Evolutionary conservation across 2,888 invertebrate genomes (phyloP).

Genomic region (Andrena flavipes): DNA sequence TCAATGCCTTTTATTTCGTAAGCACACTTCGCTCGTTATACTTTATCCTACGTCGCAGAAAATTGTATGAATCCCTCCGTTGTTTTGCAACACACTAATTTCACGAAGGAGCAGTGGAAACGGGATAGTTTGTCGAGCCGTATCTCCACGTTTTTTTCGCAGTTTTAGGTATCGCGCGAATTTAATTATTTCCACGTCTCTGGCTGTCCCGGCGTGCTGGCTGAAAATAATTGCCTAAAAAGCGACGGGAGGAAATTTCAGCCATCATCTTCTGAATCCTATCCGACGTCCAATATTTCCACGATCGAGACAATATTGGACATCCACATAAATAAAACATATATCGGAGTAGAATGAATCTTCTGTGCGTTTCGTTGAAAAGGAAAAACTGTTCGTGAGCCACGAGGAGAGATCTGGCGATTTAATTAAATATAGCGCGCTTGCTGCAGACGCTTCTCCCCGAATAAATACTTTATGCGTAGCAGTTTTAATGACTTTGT

Average conservation of each 20-base stretch:
- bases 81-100: slow-evolving; percentile 19
- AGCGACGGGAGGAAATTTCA: background rate
- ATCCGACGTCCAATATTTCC: background rate
- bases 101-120: background rate
- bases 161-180: background rate
- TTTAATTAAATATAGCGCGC: slow-evolving; percentile 3
- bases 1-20: background rate
- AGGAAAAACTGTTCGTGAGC: background rate
- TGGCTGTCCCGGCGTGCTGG: background rate
- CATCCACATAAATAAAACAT: slow-evolving; percentile 21
- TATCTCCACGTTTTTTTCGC: slow-evolving; percentile 11
- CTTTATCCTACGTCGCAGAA: slow-evolving; percentile 9
- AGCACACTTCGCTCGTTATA: slow-evolving; percentile 26
- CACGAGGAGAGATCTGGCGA: background rate
- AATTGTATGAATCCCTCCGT: slow-evolving; percentile 3
- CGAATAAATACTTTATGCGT: background rate
- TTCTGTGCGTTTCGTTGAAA: slow-evolving; percentile 10
- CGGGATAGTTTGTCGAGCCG: background rate
- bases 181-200: slow-evolving; percentile 32
- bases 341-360: background rate
- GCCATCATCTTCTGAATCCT: background rate
- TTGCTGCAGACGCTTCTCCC: background rate
- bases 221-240: slow-evolving; percentile 3
- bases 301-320: background rate
- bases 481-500: background rate